Base-by-base conservation (phyloP, 2,888 invertebrate genomes). In the Tubiluchus corallicola region DNA sequence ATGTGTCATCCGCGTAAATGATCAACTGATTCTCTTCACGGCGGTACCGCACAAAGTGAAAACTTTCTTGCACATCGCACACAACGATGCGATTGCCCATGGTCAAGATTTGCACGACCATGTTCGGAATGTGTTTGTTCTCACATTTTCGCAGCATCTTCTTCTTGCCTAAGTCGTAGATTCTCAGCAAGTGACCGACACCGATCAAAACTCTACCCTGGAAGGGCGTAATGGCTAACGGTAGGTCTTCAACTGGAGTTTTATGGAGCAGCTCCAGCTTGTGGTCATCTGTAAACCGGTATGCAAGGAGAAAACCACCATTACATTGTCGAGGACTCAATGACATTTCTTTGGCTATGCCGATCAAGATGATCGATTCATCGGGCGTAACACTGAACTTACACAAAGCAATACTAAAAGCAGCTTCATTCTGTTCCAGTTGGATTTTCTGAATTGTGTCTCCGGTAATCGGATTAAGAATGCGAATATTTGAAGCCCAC, bases 1-100 rank as follows among this genome's bases (percentile, higher is more conserved):
- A 83, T 0, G 92, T 92, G 61, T 99, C 98, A 62, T 98, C 98
- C 2, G 94, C 90, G 66, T 98, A 99, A 44, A 98, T 83, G 19
- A 96, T 88, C 48, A 99, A 69, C 58, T 96, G 94, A 65, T 99
- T 99, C 64, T 98, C 98, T 38, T 81, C 76, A 37, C 87, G 75
- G 60, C 87, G 85, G 64, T 96, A 96, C 37, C 90, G 76, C 1
- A 98, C 76, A 65, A 90, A 92, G 63, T 88, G 90, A 19, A 98
- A 80, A 17, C 90, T 90, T 64, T 99, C 98, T 65, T 92, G 90
- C 0, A 92, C 82, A 62, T 99, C 98, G 0, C 85, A 79, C 1
- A 87, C 96, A 58, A 81, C 87, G 50, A 98, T 82, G 46, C 98
- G 74, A 58, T 88, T 83, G 1, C 96, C 92, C 66, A 90, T 79